These are phyloP conservation scores for Takifugu rubripes DNA, from an alignment of 2,797 vertebrate species.

Conservation along the genomic window DNA sequence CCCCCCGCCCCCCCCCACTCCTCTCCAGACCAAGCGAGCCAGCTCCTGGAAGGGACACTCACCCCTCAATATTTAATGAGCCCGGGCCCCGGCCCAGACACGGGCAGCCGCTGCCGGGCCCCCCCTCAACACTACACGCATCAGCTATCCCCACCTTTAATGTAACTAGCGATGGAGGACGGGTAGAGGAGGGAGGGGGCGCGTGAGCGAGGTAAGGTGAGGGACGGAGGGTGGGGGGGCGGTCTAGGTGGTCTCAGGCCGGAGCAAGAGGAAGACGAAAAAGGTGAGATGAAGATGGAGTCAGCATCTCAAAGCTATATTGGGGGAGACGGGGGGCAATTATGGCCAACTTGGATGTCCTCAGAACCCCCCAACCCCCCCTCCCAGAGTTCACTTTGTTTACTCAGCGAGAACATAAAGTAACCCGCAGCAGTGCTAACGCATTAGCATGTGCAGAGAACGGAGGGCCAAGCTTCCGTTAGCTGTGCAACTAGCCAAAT, in stretches of 20 bases:
- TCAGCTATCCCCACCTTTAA: conserved; percentile 72
- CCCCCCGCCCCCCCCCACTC: conserved; percentile 17
- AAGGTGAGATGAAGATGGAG: conserved; percentile 14
- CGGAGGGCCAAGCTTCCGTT: too few species aligned
- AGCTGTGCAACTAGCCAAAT: too few species aligned
- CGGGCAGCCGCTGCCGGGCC: conserved; percentile 65
- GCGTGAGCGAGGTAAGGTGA: conserved; percentile 30
- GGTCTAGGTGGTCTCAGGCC: conserved; percentile 20
- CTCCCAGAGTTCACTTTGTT: conserved; percentile 1
- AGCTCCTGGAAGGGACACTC: conserved; percentile 81
- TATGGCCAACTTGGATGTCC: not conserved
- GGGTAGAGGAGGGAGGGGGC: not conserved
- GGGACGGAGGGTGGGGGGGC: conserved; percentile 15
- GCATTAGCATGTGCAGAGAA: too few species aligned
- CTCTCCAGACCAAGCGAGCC: conserved; percentile 61
- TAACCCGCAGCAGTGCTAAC: conserved; percentile 1
- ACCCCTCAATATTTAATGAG: conserved; percentile 82
- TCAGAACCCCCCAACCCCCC: too few species aligned
- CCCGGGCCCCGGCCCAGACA: conserved; percentile 71
- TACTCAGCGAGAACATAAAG: not conserved
- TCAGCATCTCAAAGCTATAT: conserved; percentile 17
- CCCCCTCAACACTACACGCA: conserved; percentile 76
- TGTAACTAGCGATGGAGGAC: conserved; percentile 59
- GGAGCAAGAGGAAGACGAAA: conserved; percentile 11
- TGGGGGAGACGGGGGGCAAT: not conserved